A percentile compares a stretch with the other conserved stretches of the same genome.
phyloP scores from a whole-genome alignment of 2,113 vertebrate genomes.

The Motacilla tschutschensis region DNA sequence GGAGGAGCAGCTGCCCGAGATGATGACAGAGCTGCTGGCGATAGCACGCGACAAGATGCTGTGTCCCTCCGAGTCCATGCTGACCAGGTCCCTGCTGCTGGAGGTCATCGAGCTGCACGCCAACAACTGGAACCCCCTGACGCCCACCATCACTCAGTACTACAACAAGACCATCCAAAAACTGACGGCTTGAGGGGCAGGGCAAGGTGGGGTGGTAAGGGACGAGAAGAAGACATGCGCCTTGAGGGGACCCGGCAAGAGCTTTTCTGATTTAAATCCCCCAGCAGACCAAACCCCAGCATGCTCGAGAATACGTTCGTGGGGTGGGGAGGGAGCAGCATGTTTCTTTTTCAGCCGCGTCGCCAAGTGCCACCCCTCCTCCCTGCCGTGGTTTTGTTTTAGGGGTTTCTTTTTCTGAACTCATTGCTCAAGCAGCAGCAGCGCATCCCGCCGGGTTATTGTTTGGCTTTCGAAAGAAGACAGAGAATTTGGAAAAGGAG shows the following conservation, averaged over 20 bases:
- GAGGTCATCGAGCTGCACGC: conserved; percentile 98
- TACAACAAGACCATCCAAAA: conserved; percentile 99
- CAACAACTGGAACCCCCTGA: conserved; percentile 95
- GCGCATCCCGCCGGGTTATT: conserved; percentile 22
- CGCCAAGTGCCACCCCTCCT: conserved; percentile 53
- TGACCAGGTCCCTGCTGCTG: conserved; percentile 94
- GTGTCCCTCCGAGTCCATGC: conserved; percentile 90
- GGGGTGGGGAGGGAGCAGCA: conserved; percentile 67
- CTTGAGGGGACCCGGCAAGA: not conserved
- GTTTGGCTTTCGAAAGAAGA: conserved; percentile 66
- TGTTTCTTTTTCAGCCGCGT: conserved; percentile 70
- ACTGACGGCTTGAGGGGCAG: conserved; percentile 85
- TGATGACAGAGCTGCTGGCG: conserved; percentile 94
- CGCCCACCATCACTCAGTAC: conserved; percentile 93
- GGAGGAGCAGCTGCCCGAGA: conserved; percentile 95
- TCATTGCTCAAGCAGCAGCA: conserved; percentile 41
- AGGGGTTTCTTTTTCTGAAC: conserved; percentile 45
- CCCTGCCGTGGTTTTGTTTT: conserved; percentile 50
- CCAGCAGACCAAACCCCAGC: conserved; percentile 58
- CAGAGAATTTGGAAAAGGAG: conserved; percentile 24
- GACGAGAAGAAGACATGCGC: conserved; percentile 24
- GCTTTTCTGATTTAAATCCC: conserved; percentile 21
- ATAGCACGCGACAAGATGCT: conserved; percentile 95
- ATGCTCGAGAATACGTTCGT: conserved; percentile 55
- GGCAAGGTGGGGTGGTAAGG: conserved; percentile 45